Percentiles rank a stretch among this genome's conserved stretches.
phyloP scores from a whole-genome alignment of 2,888 invertebrate species.

The Drosophila glabriapex region DNA sequence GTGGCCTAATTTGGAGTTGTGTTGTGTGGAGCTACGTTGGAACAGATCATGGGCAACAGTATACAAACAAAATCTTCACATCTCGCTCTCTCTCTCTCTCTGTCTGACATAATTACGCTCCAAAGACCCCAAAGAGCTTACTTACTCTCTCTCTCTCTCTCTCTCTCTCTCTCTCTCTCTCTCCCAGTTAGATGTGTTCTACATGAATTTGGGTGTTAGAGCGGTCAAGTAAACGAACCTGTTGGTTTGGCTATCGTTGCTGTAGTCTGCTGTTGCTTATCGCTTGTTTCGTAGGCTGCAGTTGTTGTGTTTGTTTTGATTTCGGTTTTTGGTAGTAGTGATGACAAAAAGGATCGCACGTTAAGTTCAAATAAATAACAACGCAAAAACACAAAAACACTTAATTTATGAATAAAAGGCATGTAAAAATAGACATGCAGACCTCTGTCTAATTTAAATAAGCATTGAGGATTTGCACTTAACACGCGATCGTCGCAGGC shows the following conservation, averaged over 20 bases:
- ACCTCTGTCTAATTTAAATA: constrained; percentile 13
- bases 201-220: constrained; percentile 15
- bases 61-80: constrained; percentile 18
- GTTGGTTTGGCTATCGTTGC: constrained; percentile 21
- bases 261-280: constrained; percentile 5
- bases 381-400: constrained; percentile 38
- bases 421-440: constrained; percentile 21
- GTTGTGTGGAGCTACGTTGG: constrained; percentile 16
- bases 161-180: constrained; percentile 5
- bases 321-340: constrained; percentile 16
- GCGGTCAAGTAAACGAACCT: constrained; percentile 30
- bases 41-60: constrained; percentile 28
- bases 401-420: constrained; percentile 64
- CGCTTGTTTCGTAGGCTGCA: constrained; percentile 23
- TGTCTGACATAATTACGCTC: background rate
- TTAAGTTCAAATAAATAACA: constrained; percentile 30
- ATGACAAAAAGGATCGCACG: background rate
- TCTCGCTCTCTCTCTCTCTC: background rate
- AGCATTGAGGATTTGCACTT: constrained; percentile 22
- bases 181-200: constrained; percentile 17
- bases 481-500: constrained; percentile 63
- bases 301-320: constrained; percentile 20
- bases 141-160: background rate
- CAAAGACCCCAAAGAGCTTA: background rate
- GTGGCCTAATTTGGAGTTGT: constrained; percentile 48